Evolutionary conservation across 2,797 vertebrate species (phyloP).

Genomic region (Hylomyscus alleni): DNA sequence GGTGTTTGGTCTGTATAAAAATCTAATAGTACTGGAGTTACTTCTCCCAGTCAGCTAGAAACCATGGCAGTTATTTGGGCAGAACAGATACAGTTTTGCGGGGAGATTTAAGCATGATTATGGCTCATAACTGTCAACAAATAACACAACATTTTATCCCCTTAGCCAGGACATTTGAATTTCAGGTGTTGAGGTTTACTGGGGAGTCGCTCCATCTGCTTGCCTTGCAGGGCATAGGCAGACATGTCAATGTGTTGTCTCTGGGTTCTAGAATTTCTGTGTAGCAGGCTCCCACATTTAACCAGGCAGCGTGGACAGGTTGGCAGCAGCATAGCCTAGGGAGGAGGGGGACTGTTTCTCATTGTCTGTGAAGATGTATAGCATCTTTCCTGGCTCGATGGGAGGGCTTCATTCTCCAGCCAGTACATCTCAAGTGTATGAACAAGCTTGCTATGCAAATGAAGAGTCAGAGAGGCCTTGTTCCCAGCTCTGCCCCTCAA

Average conservation of each 20-base stretch:
- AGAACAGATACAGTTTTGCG: conserved; percentile 83
- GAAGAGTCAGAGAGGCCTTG: neutral
- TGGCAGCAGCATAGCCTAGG: neutral
- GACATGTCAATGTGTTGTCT: neutral
- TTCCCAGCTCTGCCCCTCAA: neutral
- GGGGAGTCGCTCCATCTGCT: neutral
- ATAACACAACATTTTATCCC: conserved; percentile 38
- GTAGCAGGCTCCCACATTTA: neutral
- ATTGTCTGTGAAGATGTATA: neutral
- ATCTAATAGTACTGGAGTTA: conserved; percentile 80
- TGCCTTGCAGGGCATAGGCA: neutral
- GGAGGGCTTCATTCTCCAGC: neutral
- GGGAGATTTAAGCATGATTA: conserved; percentile 81
- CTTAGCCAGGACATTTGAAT: conserved; percentile 63
- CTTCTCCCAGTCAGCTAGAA: conserved; percentile 78
- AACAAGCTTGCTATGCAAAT: neutral
- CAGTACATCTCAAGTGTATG: neutral
- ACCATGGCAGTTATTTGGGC: conserved; percentile 82
- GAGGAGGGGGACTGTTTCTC: neutral
- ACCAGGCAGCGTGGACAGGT: neutral
- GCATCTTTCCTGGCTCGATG: neutral
- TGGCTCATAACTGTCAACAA: conserved; percentile 80
- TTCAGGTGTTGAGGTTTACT: conserved; percentile 64
- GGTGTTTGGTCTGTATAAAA: conserved; percentile 79
- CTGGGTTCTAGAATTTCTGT: conserved; percentile 3